A percentile compares a stretch with the other conserved stretches of the same genome.
Conservation (phyloP, 2,113 vertebrate genomes). For the Lepus timidus region DNA sequence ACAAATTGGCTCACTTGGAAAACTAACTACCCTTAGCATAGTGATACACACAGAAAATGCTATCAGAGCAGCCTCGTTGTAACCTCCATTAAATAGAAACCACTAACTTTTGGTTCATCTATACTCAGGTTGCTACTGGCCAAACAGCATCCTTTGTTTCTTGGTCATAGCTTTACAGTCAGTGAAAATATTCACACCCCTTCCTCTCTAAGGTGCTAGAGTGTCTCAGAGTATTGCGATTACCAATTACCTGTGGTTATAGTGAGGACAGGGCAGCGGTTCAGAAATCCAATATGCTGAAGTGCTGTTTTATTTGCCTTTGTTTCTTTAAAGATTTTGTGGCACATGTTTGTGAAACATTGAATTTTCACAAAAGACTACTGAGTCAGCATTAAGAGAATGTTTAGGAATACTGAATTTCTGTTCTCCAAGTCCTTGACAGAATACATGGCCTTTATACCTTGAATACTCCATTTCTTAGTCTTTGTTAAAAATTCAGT, state of each 20-base stretch:
- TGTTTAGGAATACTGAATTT: background rate
- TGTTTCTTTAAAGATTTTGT: background rate
- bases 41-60: no score
- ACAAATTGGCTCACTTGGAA: background rate
- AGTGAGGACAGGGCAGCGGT: background rate
- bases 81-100: background rate
- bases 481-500: slow-evolving; percentile 1
- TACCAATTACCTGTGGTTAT: background rate
- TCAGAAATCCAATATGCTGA: background rate
- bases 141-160: background rate
- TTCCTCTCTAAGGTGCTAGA: background rate
- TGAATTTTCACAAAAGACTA: background rate
- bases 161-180: background rate
- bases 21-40: background rate
- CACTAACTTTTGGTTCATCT: background rate
- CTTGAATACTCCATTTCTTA: background rate
- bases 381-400: background rate
- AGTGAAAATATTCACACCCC: background rate
- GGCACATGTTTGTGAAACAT: background rate
- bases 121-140: background rate
- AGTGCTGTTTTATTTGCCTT: slow-evolving; percentile 12
- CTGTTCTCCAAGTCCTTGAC: background rate
- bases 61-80: background rate
- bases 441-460: background rate
- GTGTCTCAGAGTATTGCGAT: background rate